Evolutionary conservation across 2,797 vertebrate species (phyloP).

Genomic region (Myotis findleyi): DNA sequence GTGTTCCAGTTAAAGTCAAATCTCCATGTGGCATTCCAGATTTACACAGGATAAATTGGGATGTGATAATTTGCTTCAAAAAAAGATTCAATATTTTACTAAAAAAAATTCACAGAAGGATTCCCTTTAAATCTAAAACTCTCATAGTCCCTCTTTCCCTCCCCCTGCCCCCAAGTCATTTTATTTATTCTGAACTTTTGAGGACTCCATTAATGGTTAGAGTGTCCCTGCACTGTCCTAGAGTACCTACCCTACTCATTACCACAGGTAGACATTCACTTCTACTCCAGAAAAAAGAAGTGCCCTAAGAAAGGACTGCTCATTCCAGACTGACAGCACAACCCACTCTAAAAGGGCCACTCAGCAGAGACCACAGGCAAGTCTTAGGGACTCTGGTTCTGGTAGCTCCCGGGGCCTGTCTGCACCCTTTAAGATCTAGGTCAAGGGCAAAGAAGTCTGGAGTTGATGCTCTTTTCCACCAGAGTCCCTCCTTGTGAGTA

Average conservation of each 20-base stretch:
- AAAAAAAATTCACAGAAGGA: slow-evolving; percentile 73
- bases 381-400: background rate
- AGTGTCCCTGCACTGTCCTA: background rate
- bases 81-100: slow-evolving; percentile 78
- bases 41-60: slow-evolving; percentile 78
- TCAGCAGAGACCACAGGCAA: background rate
- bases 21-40: slow-evolving; percentile 80
- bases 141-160: background rate
- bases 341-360: background rate
- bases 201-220: slow-evolving; percentile 35
- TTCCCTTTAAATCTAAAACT: slow-evolving; percentile 78
- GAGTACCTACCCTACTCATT: background rate
- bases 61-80: slow-evolving; percentile 82
- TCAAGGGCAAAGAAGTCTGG: background rate
- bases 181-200: slow-evolving; percentile 55
- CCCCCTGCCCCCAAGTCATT: background rate
- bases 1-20: slow-evolving; percentile 78
- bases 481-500: slow-evolving; percentile 85
- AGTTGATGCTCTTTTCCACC: slow-evolving; percentile 55
- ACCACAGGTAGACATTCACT: background rate
- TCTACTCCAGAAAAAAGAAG: background rate
- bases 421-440: background rate
- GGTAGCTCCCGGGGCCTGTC: background rate
- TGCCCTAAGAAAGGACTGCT: background rate
- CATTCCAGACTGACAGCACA: background rate